A percentile compares a stretch with the other conserved stretches of the same genome.
Conservation (phyloP, 2,113 vertebrate species). For the Anolis carolinensis region DNA sequence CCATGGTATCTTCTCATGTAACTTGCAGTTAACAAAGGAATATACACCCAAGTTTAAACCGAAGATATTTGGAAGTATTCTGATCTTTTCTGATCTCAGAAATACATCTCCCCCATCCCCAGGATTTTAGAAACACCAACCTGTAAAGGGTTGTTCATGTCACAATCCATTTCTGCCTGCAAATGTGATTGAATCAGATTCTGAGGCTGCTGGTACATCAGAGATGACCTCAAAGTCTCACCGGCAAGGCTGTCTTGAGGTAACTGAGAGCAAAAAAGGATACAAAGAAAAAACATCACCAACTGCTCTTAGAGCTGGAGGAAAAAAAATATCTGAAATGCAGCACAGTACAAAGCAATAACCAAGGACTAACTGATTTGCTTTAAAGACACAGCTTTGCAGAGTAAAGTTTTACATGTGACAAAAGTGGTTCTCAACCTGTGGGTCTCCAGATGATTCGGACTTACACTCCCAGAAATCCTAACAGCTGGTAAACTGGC, state of each 20-base stretch:
- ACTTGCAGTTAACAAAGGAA: not conserved
- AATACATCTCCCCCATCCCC: not conserved
- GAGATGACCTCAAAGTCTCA: constrained; percentile 79
- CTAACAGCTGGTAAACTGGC: too few relatives aligned
- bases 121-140: constrained; percentile 64
- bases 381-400: constrained; percentile 5
- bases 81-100: not conserved
- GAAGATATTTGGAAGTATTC: constrained; percentile 8
- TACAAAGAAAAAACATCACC: constrained; percentile 31
- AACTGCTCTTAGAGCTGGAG: constrained; percentile 2
- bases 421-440: not conserved
- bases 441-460: too few relatives aligned
- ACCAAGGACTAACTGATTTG: constrained; percentile 47
- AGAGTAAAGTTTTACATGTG: not conserved
- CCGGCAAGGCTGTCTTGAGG: constrained; percentile 76
- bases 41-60: constrained; percentile 11
- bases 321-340: constrained; percentile 9
- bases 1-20: constrained; percentile 10
- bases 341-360: not conserved
- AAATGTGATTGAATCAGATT: constrained; percentile 73
- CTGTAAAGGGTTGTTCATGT: constrained; percentile 86
- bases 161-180: constrained; percentile 86
- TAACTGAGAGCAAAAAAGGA: constrained; percentile 69
- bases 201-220: constrained; percentile 81
- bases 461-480: too few relatives aligned